Conservation (phyloP, 1,140 invertebrate genomes). For the Formica exsecta region DNA sequence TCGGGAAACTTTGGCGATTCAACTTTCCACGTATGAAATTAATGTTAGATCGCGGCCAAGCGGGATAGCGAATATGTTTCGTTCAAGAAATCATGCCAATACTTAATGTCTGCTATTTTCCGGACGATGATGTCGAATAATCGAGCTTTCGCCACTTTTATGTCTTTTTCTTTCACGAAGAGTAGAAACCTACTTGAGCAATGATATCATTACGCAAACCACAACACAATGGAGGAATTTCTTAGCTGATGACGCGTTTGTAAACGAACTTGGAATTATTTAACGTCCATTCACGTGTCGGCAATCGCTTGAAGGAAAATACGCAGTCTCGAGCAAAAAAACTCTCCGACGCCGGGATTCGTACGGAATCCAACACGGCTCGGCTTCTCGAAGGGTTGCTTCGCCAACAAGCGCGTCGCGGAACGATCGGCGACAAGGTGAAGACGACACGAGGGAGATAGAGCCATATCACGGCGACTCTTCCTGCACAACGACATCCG, state of each 20-base stretch:
- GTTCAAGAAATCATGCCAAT: conserved; percentile 32
- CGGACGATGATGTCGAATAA: conserved; percentile 25
- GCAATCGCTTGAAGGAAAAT: not conserved
- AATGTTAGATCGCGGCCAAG: conserved; percentile 11
- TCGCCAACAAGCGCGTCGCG: conserved; percentile 59
- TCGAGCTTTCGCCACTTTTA: conserved; percentile 22
- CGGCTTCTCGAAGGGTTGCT: conserved; percentile 60
- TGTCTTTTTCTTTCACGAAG: not conserved
- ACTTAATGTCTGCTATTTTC: conserved; percentile 34
- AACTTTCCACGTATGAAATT: conserved; percentile 39
- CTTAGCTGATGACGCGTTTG: not conserved
- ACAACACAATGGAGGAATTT: conserved; percentile 23
- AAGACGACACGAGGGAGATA: conserved; percentile 14
- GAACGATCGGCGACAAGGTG: conserved; percentile 55
- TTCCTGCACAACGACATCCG: conserved; percentile 59
- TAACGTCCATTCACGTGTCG: not conserved
- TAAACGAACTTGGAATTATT: not conserved
- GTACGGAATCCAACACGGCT: conserved; percentile 8
- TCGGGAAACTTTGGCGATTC: conserved; percentile 18
- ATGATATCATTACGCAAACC: conserved; percentile 23
- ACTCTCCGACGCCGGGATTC: conserved; percentile 3
- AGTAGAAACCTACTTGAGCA: conserved; percentile 2
- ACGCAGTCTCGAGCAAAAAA: conserved; percentile 16
- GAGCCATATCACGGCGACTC: conserved; percentile 53
- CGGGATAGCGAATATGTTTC: not conserved